Evolutionary conservation across 2,888 invertebrate species (phyloP), one percentile per base, ranked within the genome.

Genomic region (Conchocele bisecta): DNA sequence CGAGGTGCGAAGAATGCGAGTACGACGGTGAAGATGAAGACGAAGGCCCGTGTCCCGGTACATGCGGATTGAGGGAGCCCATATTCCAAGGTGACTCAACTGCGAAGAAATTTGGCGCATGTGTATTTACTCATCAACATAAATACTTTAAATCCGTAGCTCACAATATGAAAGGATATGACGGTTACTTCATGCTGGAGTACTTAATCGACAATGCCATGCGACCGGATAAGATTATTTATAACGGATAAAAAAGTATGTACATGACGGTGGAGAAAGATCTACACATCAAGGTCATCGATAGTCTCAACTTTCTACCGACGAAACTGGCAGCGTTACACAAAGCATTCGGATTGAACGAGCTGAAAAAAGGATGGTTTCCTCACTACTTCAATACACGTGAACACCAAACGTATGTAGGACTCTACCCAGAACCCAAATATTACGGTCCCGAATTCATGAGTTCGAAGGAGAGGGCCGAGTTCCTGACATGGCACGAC

Each of bases 311-410:
- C 28, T 70, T 74, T 46, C 29, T 73, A 44, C 73, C 73, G 2
- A 70, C 66, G 73, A 61, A 65, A 15, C 50, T 77, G 48, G 15
- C 64, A 13, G 66, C 66, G 11, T 28, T 46, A 11, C 46, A 24
- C 6, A 57, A 71, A 44, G 46, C 65, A 0, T 74, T 78, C 39
- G 67, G 65, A 35, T 50, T 71, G 33, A 39, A 28, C n/a, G 74
- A 74, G 41, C 35, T 78, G 31, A 28, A 37, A 6, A 78, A 70
- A 70, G 72, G 72, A 7, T 72, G 29, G 22, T 75, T 73, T 39
- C 79, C 75, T 0, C 68, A 73, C 42, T 68, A 59, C 31, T 79
- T 73, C 28, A 74, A 75, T 50, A 73, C 29, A 6, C 13, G 22
- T 15, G 63, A 78, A 20, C 75, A 78, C 31, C 56, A 65, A 28